A percentile compares a stretch with the other conserved stretches of the same genome.
Conservation (phyloP, 2,888 invertebrate species). For the Tortricodes alternella region DNA sequence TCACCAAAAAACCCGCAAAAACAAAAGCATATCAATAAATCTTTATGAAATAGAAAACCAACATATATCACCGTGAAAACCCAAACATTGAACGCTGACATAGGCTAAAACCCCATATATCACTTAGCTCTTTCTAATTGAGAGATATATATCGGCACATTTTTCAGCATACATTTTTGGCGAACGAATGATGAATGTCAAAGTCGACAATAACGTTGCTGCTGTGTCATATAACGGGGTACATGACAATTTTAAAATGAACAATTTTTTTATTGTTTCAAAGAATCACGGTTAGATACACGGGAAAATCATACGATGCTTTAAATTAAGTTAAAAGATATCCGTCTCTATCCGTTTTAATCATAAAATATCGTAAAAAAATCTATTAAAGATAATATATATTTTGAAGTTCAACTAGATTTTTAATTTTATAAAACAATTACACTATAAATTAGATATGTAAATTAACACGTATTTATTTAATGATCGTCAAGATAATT, state of each 20-base stretch:
- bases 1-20: not conserved
- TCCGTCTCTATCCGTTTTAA: no score
- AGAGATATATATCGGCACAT: conserved; percentile 34
- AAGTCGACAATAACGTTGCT: conserved; percentile 13
- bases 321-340: no score
- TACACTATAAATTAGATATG: no score
- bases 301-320: no score
- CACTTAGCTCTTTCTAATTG: conserved; percentile 33
- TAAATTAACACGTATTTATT: no score
- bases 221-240: not conserved
- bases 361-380: no score
- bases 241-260: not conserved
- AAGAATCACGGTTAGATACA: not conserved
- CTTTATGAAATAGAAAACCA: conserved; percentile 22
- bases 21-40: conserved; percentile 21
- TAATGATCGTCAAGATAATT: no score
- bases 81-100: conserved; percentile 26
- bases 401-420: no score
- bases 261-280: not conserved
- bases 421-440: no score
- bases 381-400: no score
- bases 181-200: conserved; percentile 27
- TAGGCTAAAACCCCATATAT: conserved; percentile 29
- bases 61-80: conserved; percentile 16
- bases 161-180: conserved; percentile 29